Percentiles rank a stretch among this genome's conserved stretches.
Evolutionary conservation across 2,113 vertebrate genomes (phyloP).

Genomic region (Elaphurus davidianus): DNA sequence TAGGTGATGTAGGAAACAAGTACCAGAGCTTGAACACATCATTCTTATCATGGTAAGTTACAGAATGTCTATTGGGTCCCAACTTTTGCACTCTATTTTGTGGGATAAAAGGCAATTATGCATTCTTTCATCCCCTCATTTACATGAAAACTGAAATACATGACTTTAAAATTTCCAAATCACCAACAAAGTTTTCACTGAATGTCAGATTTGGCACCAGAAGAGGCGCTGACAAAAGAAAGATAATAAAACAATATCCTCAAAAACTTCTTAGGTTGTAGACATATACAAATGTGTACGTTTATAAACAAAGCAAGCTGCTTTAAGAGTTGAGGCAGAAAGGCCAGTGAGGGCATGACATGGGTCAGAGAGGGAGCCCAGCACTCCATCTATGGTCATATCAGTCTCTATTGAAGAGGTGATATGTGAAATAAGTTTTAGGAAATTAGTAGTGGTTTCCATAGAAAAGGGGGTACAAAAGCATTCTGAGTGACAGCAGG

Average conservation of each 20-base stretch:
- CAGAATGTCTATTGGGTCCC: neutral
- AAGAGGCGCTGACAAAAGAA: neutral
- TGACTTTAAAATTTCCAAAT: neutral
- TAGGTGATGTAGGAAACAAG: neutral
- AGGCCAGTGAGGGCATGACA: neutral
- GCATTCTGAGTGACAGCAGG: neutral
- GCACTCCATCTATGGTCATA: too few species aligned
- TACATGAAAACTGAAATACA: neutral
- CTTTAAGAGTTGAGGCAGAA: neutral
- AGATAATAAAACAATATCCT: neutral
- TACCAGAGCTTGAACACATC: fast-evolving
- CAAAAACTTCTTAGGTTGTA: neutral
- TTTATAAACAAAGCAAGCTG: neutral
- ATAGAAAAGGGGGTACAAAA: neutral
- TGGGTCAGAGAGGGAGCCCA: neutral
- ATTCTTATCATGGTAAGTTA: neutral
- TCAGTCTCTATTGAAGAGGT: neutral
- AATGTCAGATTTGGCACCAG: neutral
- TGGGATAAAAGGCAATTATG: neutral
- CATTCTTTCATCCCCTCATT: neutral
- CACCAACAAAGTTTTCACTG: neutral
- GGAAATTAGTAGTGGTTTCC: neutral
- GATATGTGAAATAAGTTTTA: neutral
- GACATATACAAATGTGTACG: neutral
- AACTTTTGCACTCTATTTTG: neutral